A percentile compares a stretch with the other conserved stretches of the same genome.
Evolutionary conservation across 2,113 vertebrate genomes (phyloP).

Genomic region (Oncorhynchus masou): DNA sequence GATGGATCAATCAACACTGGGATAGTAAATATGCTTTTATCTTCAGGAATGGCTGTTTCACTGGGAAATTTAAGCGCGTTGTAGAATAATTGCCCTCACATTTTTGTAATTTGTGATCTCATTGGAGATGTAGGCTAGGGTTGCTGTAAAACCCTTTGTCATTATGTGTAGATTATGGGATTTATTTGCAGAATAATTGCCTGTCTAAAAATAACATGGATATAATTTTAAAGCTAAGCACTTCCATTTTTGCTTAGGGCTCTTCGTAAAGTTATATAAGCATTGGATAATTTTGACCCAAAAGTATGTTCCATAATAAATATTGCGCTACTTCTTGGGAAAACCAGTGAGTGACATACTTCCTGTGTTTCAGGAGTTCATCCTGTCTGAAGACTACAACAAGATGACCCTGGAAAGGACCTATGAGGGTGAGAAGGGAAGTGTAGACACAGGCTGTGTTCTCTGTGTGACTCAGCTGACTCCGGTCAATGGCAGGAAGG

Average conservation of each 20-base stretch:
- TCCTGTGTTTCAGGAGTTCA: conserved; percentile 84
- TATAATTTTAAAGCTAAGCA: neutral
- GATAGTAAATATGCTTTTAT: neutral
- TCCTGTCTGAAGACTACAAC: conserved; percentile 97
- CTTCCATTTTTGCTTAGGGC: neutral
- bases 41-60: neutral
- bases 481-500: too few species aligned
- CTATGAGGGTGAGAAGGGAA: conserved; percentile 84
- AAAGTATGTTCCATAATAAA: neutral
- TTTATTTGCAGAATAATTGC: neutral
- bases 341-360: neutral
- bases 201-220: neutral
- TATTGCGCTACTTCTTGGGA: neutral
- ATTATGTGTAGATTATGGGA: neutral
- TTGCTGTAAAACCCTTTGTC: neutral
- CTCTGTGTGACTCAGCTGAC: too few species aligned
- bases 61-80: too few species aligned
- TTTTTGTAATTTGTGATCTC: too few species aligned
- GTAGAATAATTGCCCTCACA: too few species aligned
- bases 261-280: neutral
- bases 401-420: conserved; percentile 89
- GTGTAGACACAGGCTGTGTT: conserved; percentile 1
- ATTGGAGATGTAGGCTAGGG: neutral
- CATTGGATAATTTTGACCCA: neutral
- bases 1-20: neutral